Evolutionary conservation across 1,140 invertebrate species (phyloP).

Genomic region (Drosophila tsacasi): DNA sequence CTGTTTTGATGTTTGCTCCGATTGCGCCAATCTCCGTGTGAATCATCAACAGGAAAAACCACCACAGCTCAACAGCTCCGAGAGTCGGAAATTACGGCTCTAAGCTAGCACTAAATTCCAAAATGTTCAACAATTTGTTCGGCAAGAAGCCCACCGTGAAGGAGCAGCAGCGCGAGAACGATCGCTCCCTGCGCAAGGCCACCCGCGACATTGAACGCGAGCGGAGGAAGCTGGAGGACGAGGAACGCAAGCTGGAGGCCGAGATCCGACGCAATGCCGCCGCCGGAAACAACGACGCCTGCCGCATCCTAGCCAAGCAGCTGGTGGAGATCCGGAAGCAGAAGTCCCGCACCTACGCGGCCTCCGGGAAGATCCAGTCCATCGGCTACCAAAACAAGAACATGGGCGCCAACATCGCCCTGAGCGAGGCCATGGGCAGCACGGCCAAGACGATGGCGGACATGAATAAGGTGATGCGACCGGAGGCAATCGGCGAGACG

Average conservation of each 20-base stretch:
- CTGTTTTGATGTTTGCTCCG: conserved; percentile 43
- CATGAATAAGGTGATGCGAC: conserved; percentile 95
- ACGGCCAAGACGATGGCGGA: conserved; percentile 94
- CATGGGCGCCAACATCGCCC: conserved; percentile 94
- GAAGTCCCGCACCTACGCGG: conserved; percentile 92
- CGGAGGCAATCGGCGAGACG: conserved; percentile 92
- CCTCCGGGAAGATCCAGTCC: conserved; percentile 91
- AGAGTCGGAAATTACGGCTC: not conserved
- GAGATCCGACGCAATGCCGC: conserved; percentile 96
- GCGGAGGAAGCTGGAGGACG: conserved; percentile 91
- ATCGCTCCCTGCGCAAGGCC: conserved; percentile 91
- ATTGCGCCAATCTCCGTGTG: conserved; percentile 34
- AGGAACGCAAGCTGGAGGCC: conserved; percentile 96
- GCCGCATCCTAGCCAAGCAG: conserved; percentile 94
- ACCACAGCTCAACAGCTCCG: not conserved
- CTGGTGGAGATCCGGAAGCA: conserved; percentile 94
- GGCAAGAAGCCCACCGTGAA: conserved; percentile 87
- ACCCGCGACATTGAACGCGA: conserved; percentile 94
- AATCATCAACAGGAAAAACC: conserved; percentile 59
- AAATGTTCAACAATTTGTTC: conserved; percentile 86
- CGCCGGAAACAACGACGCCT: conserved; percentile 93
- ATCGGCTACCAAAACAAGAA: conserved; percentile 94
- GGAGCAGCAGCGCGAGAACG: conserved; percentile 93
- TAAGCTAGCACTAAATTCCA: conserved; percentile 8
- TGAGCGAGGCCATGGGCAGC: conserved; percentile 94